Evolutionary conservation across 2,888 invertebrate genomes (phyloP).

Genomic region (Andrena hattorfiana): DNA sequence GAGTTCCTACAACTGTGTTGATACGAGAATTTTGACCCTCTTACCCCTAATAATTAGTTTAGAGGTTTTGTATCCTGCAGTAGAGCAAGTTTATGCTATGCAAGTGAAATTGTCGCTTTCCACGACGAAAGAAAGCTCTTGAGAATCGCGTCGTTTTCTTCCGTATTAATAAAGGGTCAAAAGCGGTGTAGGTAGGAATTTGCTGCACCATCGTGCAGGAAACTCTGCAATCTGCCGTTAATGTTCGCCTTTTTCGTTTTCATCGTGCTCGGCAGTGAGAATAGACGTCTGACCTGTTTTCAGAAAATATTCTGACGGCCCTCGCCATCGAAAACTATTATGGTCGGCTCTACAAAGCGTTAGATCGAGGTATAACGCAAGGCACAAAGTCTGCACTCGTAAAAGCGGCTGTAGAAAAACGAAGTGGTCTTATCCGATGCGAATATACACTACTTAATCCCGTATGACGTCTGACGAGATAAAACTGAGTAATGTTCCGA

Average conservation of each 20-base stretch:
- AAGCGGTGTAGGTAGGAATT: slow-evolving; percentile 17
- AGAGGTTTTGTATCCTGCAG: background rate
- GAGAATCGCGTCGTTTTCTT: slow-evolving; percentile 11
- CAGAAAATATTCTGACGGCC: slow-evolving; percentile 28
- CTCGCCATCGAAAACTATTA: slow-evolving; percentile 22
- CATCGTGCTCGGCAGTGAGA: slow-evolving; percentile 12
- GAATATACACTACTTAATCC: slow-evolving; percentile 12
- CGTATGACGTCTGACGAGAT: slow-evolving; percentile 15
- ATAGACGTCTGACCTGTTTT: slow-evolving; percentile 47
- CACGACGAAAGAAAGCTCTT: background rate
- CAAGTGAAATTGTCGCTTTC: background rate
- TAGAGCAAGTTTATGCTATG: background rate
- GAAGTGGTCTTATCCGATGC: background rate
- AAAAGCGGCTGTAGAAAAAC: background rate
- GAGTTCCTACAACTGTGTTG: no score
- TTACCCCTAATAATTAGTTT: background rate
- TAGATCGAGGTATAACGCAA: background rate
- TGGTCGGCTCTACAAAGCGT: background rate
- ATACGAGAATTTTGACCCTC: no score
- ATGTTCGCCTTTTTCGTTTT: slow-evolving; percentile 21
- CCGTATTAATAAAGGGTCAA: background rate
- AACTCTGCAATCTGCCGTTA: slow-evolving; percentile 26
- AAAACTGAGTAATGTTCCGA: background rate
- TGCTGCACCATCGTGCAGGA: slow-evolving; percentile 10
- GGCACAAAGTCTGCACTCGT: background rate